Conservation (phyloP, 2,113 vertebrate genomes). For the Daubentonia madagascariensis region DNA sequence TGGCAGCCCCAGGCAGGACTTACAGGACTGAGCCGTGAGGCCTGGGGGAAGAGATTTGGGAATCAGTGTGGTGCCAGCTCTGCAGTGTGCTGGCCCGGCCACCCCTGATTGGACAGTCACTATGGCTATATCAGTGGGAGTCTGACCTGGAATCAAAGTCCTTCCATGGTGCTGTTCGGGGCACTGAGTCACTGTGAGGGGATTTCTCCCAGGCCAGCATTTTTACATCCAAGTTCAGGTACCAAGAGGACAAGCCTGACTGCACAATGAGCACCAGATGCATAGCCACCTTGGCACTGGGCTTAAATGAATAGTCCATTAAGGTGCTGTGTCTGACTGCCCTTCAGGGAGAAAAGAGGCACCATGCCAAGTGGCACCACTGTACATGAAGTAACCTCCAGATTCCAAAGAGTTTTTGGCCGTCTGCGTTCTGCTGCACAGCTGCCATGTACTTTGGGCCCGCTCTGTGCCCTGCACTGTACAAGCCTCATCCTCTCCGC, state of each 20-base stretch:
- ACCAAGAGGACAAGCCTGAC: neutral
- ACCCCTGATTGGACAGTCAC: neutral
- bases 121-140: neutral
- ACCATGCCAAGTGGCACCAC: fast-evolving
- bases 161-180: too few species aligned
- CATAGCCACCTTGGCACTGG: too few species aligned
- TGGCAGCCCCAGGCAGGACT: neutral
- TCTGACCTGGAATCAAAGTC: too few species aligned
- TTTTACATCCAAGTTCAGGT: neutral
- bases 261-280: fast-evolving
- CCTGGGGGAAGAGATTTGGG: neutral
- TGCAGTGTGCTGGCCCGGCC: neutral
- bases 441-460: neutral
- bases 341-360: neutral
- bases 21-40: neutral
- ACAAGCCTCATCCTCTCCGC: fast-evolving
- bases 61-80: fast-evolving
- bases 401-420: neutral
- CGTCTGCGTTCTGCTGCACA: neutral
- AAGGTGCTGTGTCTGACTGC: neutral
- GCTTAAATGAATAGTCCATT: neutral
- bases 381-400: fast-evolving
- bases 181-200: neutral
- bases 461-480: fast-evolving
- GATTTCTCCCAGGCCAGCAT: neutral